Conservation (phyloP, 2,113 vertebrate species). For the Oreocharis arfaki region DNA sequence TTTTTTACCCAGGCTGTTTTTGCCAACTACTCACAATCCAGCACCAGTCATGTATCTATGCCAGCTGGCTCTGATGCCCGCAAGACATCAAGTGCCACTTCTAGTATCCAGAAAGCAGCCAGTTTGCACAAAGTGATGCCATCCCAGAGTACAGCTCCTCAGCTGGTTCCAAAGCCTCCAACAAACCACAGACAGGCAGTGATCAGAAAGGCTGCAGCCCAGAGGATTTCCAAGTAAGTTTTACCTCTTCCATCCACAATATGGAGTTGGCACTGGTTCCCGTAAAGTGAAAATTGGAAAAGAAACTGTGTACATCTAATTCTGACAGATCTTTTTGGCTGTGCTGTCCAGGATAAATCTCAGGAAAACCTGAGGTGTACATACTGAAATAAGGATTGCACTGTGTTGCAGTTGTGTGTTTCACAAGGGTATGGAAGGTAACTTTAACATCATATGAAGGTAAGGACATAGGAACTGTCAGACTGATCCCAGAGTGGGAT, state of each 20-base stretch:
- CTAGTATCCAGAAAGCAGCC: conserved; percentile 61
- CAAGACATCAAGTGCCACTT: conserved; percentile 68
- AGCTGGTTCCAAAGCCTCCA: conserved; percentile 82
- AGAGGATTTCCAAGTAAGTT: conserved; percentile 86
- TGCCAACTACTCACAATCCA: conserved; percentile 68
- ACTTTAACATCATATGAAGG: not conserved
- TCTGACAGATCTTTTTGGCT: not conserved
- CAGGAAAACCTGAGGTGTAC: not conserved
- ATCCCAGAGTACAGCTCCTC: conserved; percentile 58
- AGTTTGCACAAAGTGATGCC: conserved; percentile 65
- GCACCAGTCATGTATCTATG: conserved; percentile 46
- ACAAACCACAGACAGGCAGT: conserved; percentile 72
- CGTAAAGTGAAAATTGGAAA: not conserved
- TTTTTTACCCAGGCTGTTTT: conserved; percentile 71
- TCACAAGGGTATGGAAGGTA: not conserved
- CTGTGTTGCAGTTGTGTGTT: not conserved
- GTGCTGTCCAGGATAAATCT: not conserved
- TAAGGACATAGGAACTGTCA: not conserved
- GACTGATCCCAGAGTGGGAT: not conserved
- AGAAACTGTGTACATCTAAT: not conserved
- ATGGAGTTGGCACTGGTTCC: not conserved
- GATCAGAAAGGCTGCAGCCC: conserved; percentile 75
- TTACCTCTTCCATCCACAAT: not conserved
- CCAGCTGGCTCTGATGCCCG: conserved; percentile 50
- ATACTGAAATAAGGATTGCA: not conserved